Conservation (phyloP, 2,113 vertebrate species). For the Mastomys natalensis region DNA sequence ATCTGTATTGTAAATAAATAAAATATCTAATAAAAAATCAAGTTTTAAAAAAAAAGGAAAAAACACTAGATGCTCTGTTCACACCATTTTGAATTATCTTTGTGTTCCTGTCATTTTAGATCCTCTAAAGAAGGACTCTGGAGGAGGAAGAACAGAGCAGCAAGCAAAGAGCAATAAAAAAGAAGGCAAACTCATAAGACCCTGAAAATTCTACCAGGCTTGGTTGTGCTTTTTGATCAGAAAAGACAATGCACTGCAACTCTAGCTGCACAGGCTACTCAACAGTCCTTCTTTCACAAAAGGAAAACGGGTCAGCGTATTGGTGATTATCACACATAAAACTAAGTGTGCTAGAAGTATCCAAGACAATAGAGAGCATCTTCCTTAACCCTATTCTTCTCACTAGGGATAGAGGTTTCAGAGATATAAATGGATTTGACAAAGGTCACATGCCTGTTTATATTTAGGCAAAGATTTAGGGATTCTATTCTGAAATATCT, state of each 20-base stretch:
- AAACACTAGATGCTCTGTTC: background rate
- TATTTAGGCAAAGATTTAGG: background rate
- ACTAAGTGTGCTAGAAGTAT: background rate
- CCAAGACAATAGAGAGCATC: background rate
- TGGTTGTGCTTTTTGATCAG: background rate
- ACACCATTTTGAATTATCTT: background rate
- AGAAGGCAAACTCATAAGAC: background rate
- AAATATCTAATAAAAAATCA: too few relatives aligned
- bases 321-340: background rate
- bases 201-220: fast-evolving
- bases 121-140: background rate
- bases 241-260: background rate
- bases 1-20: too few relatives aligned
- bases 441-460: background rate
- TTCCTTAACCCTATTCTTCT: background rate
- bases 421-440: background rate
- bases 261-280: fast-evolving
- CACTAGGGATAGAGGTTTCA: background rate
- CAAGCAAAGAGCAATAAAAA: background rate
- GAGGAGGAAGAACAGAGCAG: background rate
- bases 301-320: background rate
- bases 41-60: background rate
- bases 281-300: background rate
- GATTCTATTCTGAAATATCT: background rate
- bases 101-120: background rate